Evolutionary conservation across 1,140 invertebrate species (phyloP).

Genomic region (Myzus persicae): DNA sequence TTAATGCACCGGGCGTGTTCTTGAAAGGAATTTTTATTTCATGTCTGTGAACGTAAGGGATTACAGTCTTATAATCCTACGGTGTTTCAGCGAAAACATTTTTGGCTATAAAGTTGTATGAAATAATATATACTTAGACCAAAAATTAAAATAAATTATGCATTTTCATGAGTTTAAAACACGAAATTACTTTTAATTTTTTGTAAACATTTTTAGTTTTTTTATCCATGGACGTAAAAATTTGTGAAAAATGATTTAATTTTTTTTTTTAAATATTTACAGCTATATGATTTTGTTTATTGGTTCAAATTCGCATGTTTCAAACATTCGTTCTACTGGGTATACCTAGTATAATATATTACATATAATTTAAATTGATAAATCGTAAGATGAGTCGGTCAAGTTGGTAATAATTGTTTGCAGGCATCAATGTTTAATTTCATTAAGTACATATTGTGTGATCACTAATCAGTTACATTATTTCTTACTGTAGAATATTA

Average conservation of each 20-base stretch:
- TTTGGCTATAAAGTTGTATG: background rate
- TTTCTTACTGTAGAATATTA: background rate
- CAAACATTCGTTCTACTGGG: background rate
- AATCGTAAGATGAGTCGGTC: background rate
- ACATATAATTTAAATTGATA: background rate
- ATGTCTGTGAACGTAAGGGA: conserved; percentile 24
- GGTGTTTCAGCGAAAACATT: conserved; percentile 13
- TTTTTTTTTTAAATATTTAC: background rate
- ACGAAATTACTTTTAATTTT: background rate
- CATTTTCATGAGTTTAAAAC: background rate
- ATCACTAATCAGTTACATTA: background rate
- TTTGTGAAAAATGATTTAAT: background rate
- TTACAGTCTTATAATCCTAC: conserved; percentile 13
- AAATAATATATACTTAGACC: background rate
- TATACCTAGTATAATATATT: background rate
- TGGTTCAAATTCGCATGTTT: background rate
- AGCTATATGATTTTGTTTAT: background rate
- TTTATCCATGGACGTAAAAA: background rate
- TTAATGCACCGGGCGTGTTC: conserved; percentile 44
- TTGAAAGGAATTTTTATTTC: conserved; percentile 51
- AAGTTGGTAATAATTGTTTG: background rate
- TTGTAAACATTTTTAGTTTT: background rate
- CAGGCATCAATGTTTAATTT: background rate
- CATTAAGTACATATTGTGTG: no score
- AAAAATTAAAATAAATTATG: conserved; percentile 1